These are phyloP conservation scores for Cotesia chilonis DNA, from an alignment of 1,140 invertebrate species.

Conservation along the genomic window DNA sequence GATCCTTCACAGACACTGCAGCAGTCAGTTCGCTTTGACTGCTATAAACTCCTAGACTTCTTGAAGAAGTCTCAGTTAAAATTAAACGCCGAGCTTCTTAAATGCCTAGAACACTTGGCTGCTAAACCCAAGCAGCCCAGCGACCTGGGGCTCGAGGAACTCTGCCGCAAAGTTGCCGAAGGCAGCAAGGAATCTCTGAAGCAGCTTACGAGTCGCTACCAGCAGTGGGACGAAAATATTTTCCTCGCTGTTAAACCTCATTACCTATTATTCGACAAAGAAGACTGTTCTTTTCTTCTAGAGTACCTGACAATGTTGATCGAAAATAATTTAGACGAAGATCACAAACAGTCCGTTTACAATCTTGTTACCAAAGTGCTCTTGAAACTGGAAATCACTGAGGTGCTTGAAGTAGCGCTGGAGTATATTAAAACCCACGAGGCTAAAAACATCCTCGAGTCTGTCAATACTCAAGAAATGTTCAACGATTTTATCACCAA, in stretches of 20 bases:
- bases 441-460: conserved; percentile 43
- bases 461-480: conserved; percentile 37
- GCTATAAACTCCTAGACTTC: conserved; percentile 49
- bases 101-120: conserved; percentile 50
- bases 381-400: conserved; percentile 31
- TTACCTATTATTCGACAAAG: conserved; percentile 36
- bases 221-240: conserved; percentile 50
- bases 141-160: too few species aligned
- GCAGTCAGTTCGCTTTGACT: conserved; percentile 51
- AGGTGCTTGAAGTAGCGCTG: conserved; percentile 47
- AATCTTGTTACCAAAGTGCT: conserved; percentile 39
- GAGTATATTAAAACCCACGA: conserved; percentile 52
- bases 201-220: conserved; percentile 49
- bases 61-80: conserved; percentile 41
- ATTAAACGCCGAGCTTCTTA: conserved; percentile 43
- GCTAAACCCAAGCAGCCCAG: conserved; percentile 41
- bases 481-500: conserved; percentile 50
- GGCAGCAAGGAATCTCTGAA: conserved; percentile 43
- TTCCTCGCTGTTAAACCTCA: conserved; percentile 43
- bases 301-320: conserved; percentile 49
- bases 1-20: conserved; percentile 51
- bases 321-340: conserved; percentile 32
- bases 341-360: conserved; percentile 43
- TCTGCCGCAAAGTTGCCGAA: background rate
- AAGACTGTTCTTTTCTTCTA: conserved; percentile 47